Percentiles rank a stretch among this genome's conserved stretches.
Evolutionary conservation across 1,140 invertebrate species (phyloP).

Genomic region (Maniola jurtina): DNA sequence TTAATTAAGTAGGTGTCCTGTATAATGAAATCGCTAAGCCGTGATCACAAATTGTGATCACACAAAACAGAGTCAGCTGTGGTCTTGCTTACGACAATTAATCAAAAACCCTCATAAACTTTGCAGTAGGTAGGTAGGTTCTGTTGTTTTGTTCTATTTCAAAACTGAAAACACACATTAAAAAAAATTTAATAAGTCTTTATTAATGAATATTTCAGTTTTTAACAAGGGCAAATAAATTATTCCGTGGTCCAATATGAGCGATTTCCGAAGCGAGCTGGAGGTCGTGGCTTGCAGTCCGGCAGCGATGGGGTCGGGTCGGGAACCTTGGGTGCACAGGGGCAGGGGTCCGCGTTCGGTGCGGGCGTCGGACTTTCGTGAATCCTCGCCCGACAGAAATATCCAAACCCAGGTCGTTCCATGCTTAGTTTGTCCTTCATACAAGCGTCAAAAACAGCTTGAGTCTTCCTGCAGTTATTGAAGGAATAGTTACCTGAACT

Average conservation of each 20-base stretch:
- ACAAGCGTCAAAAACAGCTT: slow-evolving; percentile 91
- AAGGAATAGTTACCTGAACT: slow-evolving; percentile 83
- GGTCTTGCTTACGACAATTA: no score
- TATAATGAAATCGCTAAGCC: no score
- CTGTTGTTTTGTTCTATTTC: no score
- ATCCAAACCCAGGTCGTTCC: slow-evolving; percentile 90
- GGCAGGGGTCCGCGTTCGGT: slow-evolving; percentile 78
- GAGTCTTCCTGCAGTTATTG: slow-evolving; percentile 89
- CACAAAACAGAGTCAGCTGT: no score
- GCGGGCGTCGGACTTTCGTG: slow-evolving; percentile 81
- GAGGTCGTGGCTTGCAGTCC: slow-evolving; percentile 79
- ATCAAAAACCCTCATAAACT: no score
- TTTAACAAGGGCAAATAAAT: no score
- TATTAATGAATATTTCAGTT: no score
- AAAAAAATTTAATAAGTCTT: no score
- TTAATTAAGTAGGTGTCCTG: no score
- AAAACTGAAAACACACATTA: no score
- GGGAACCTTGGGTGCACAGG: slow-evolving; percentile 55
- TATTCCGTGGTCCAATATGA: slow-evolving; percentile 68
- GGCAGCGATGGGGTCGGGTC: slow-evolving; percentile 83
- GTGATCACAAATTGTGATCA: no score
- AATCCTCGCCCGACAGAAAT: slow-evolving; percentile 89
- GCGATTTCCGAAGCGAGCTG: slow-evolving; percentile 81
- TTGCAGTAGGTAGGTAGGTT: no score
- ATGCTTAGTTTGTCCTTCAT: slow-evolving; percentile 90